Evolutionary conservation across 2,113 vertebrate genomes (phyloP).

Genomic region (Trichomycterus rosablanca): DNA sequence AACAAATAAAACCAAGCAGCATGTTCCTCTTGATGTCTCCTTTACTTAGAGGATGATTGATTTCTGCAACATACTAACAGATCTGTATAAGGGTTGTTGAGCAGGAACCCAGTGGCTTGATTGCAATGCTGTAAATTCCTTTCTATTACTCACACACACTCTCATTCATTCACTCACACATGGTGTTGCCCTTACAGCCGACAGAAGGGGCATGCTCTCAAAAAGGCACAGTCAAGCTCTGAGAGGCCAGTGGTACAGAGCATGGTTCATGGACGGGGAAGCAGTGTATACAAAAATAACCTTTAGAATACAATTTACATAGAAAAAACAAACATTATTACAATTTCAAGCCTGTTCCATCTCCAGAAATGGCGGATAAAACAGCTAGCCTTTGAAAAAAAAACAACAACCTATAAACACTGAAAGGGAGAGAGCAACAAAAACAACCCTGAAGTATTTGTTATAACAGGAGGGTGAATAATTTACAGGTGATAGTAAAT

Average conservation of each 20-base stretch:
- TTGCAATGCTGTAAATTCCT: conserved; percentile 42
- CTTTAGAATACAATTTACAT: conserved; percentile 98
- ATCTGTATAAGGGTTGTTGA: conserved; percentile 42
- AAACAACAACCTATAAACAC: conserved; percentile 50
- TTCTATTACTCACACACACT: conserved; percentile 2
- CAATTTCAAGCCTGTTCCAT: conserved; percentile 84
- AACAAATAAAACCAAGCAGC: conserved; percentile 7
- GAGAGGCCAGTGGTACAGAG: conserved; percentile 71
- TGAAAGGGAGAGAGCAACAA: conserved; percentile 31
- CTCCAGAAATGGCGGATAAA: conserved; percentile 72
- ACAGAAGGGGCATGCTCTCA: conserved; percentile 66
- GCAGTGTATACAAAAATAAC: conserved; percentile 98
- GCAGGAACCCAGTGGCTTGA: conserved; percentile 50
- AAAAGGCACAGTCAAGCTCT: conserved; percentile 91
- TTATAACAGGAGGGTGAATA: conserved; percentile 85
- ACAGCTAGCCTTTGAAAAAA: conserved; percentile 60
- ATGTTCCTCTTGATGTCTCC: conserved; percentile 43
- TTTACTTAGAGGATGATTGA: conserved; percentile 81
- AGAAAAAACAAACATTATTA: conserved; percentile 86
- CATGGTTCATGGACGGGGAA: conserved; percentile 59
- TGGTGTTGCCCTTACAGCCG: conserved; percentile 7
- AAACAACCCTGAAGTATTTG: conserved; percentile 77
- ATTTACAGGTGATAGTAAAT: conserved; percentile 88
- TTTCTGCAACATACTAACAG: conserved; percentile 77
- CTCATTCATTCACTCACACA: not conserved